Percentiles rank a stretch among this genome's conserved stretches.
These are phyloP conservation scores for Dufourea novaeangliae DNA, from an alignment of 1,140 invertebrate species.

Conservation along the genomic window DNA sequence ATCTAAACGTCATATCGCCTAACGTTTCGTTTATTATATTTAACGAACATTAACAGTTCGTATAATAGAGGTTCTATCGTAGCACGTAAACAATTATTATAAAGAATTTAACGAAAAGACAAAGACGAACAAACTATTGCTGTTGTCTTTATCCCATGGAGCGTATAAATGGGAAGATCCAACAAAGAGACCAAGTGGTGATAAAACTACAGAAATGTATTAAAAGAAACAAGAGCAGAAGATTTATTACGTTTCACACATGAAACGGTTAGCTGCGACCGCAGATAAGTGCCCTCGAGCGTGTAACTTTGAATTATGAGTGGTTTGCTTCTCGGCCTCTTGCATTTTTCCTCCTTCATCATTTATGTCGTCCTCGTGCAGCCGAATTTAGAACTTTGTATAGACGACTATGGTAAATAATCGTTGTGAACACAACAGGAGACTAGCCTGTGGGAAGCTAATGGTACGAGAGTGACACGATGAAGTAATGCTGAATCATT, in stretches of 20 bases:
- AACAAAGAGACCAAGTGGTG: background rate
- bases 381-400: slow-evolving; percentile 47
- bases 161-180: background rate
- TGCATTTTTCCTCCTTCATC: slow-evolving; percentile 37
- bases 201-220: slow-evolving; percentile 12
- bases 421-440: background rate
- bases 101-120: background rate
- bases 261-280: slow-evolving; percentile 30
- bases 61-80: too few relatives aligned
- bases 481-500: background rate
- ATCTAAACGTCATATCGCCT: too few relatives aligned
- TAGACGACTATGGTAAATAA: slow-evolving; percentile 35
- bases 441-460: background rate
- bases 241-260: slow-evolving; percentile 36
- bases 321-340: slow-evolving; percentile 23
- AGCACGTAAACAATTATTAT: too few relatives aligned
- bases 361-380: slow-evolving; percentile 53
- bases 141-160: background rate
- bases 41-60: too few relatives aligned
- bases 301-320: slow-evolving; percentile 70
- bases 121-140: background rate
- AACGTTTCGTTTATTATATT: too few relatives aligned
- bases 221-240: background rate
- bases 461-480: too few relatives aligned
- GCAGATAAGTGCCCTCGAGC: slow-evolving; percentile 68